Evolutionary conservation across 2,888 invertebrate genomes (phyloP), one percentile per base, ranked within the genome.

Genomic region (Platycheirus albimanus): DNA sequence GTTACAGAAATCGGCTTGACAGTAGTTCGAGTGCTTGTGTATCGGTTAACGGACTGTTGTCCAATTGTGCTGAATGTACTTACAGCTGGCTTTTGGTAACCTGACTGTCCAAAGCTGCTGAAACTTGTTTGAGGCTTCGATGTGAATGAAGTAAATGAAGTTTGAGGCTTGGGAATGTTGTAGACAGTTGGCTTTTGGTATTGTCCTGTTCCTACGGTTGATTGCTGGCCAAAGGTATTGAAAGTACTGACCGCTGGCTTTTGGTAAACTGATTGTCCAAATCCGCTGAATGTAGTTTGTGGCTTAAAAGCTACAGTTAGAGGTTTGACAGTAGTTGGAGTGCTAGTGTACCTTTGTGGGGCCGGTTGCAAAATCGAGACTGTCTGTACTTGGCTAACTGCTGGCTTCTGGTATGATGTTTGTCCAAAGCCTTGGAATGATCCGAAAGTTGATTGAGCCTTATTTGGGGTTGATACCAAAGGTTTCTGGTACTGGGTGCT

Each of bases 231-330:
- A 19, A n/a, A 56, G 13, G 13, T 20, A 13, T 13, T 56, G 13
- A 36, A 54, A 0, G 54, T 19, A 15, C 19, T 45, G 10, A 78
- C 45, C 1, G 61, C 45, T 2, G 78, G 78, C 11, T 52, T 78
- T 3, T 78, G 72, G 3, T 30, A 51, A 7, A 20, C n/a, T 7
- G 70, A 41, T 19, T 70, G 77, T 6, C 20, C 36, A 20, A 54
- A 47, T 1, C 38, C 70, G 8, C 17, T 43, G n/a, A 43, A 64
- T 0, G 47, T 24, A 0, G 38, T 0, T 28, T 72, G 56, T 41
- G 41, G 38, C 38, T 56, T 38, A 13, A 28, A 0, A 1, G 56
- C n/a, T 2, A 19, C n/a, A 19, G 13, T n/a, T 7, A 38, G 0
- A 10, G 56, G 41, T n/a, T 19, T 36, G 0, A 19, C 17, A 7